These are phyloP conservation scores for Heteropelma amictum DNA, from an alignment of 2,888 invertebrate genomes.

Conservation along the genomic window DNA sequence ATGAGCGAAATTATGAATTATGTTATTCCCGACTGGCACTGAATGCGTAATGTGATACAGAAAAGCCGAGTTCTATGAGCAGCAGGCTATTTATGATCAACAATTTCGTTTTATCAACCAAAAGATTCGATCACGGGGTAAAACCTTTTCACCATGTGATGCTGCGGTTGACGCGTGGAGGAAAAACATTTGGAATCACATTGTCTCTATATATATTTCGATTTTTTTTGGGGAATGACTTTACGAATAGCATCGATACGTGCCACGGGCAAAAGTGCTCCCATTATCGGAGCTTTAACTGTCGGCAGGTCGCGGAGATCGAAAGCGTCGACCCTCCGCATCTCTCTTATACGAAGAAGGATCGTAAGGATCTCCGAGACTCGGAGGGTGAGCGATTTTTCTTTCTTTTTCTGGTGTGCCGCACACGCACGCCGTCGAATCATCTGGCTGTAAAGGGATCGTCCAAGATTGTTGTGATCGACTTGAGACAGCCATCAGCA, in stretches of 20 bases:
- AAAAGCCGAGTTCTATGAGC: too few relatives aligned
- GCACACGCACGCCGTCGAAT: constrained; percentile 29
- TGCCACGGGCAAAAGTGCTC: constrained; percentile 47
- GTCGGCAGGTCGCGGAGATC: constrained; percentile 50
- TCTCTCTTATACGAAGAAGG: constrained; percentile 29
- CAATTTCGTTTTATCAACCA: too few relatives aligned
- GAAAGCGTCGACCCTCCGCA: constrained; percentile 42
- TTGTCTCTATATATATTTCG: too few relatives aligned
- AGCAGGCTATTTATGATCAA: too few relatives aligned
- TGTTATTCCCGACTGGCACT: too few relatives aligned
- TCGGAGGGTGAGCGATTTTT: constrained; percentile 4
- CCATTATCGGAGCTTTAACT: constrained; percentile 60
- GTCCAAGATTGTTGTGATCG: constrained; percentile 57
- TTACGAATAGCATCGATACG: constrained; percentile 41
- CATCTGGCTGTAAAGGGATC: constrained; percentile 65
- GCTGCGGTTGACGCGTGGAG: too few relatives aligned
- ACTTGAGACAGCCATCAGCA: constrained; percentile 54
- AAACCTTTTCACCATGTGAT: too few relatives aligned
- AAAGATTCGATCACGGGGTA: too few relatives aligned
- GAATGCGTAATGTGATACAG: too few relatives aligned
- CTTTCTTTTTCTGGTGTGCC: background rate
- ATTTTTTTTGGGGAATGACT: constrained; percentile 54
- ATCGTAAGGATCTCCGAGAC: constrained; percentile 41
- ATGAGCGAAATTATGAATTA: too few relatives aligned
- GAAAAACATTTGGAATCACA: too few relatives aligned